Conservation (phyloP, 2,888 invertebrate species). For the Dorcus parallelipipedus region DNA sequence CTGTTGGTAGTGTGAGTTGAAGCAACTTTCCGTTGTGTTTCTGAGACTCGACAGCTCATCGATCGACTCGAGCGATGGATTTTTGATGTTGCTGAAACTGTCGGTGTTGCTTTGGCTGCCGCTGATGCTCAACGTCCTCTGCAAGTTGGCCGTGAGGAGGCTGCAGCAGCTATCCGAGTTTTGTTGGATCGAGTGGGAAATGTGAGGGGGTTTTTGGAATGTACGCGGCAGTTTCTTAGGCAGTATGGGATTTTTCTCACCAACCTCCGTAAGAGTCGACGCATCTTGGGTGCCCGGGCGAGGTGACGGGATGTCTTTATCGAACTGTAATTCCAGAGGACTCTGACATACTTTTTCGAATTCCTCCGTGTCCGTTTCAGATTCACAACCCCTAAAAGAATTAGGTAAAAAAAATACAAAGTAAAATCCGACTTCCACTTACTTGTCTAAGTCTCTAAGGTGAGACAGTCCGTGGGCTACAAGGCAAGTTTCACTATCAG, state of each 20-base stretch:
- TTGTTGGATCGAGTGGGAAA: conserved; percentile 18
- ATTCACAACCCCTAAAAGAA: conserved; percentile 66
- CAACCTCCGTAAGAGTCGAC: conserved; percentile 60
- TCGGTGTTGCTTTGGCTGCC: conserved; percentile 40
- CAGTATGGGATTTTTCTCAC: conserved; percentile 41
- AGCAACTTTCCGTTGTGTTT: conserved; percentile 43
- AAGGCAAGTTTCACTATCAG: conserved; percentile 42
- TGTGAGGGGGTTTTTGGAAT: conserved; percentile 35
- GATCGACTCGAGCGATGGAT: conserved; percentile 45
- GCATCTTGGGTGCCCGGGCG: conserved; percentile 54
- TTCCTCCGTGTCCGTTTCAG: conserved; percentile 78
- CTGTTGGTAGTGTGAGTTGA: conserved; percentile 43
- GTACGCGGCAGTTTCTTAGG: conserved; percentile 51
- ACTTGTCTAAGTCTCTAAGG: conserved; percentile 47
- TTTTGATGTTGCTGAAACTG: conserved; percentile 45
- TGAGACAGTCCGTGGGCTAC: conserved; percentile 39
- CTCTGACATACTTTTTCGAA: conserved; percentile 75
- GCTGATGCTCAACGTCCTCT: conserved; percentile 43
- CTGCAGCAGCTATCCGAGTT: conserved; percentile 13
- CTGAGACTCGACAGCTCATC: conserved; percentile 43
- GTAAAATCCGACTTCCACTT: conserved; percentile 18
- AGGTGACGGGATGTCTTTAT: conserved; percentile 49
- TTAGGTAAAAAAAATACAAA: not conserved
- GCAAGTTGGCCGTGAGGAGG: conserved; percentile 32
- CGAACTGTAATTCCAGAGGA: conserved; percentile 49